Conservation (phyloP, 1,140 invertebrate species). For the Drosophila punjabiensis region DNA sequence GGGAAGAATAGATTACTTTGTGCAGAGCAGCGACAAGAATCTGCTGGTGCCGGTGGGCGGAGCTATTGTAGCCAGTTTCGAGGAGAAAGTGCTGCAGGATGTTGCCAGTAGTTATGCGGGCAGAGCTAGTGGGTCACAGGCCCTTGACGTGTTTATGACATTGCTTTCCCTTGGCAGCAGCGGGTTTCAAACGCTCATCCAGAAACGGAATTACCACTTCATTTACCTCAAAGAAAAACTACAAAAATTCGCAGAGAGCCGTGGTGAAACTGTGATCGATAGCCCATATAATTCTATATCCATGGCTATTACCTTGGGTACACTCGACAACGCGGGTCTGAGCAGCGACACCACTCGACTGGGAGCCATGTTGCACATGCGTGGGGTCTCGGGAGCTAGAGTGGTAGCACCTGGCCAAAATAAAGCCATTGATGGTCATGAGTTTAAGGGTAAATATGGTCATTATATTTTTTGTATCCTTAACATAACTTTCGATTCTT, state of each 20-base stretch:
- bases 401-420: constrained; percentile 65
- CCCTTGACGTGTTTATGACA: constrained; percentile 93
- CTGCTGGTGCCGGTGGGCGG: constrained; percentile 96
- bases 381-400: constrained; percentile 82
- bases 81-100: constrained; percentile 88
- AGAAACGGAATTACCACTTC: constrained; percentile 89
- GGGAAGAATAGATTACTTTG: constrained; percentile 92
- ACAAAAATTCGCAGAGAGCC: constrained; percentile 87
- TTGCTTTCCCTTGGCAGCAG: constrained; percentile 90
- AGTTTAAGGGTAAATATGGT: constrained; percentile 61
- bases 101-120: constrained; percentile 91
- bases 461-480: background rate
- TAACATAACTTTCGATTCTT: background rate
- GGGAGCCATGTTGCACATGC: constrained; percentile 83
- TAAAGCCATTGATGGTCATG: constrained; percentile 73
- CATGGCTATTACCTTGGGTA: constrained; percentile 87
- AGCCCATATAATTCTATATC: constrained; percentile 92
- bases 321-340: constrained; percentile 3
- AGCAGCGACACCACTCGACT: constrained; percentile 54
- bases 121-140: constrained; percentile 91
- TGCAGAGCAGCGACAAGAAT: constrained; percentile 96
- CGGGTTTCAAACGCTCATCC: constrained; percentile 89
- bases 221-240: constrained; percentile 89
- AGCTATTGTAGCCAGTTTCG: constrained; percentile 92
- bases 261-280: constrained; percentile 89